Evolutionary conservation across 2,113 vertebrate species (phyloP), one percentile per base, ranked within the genome.

Genomic region (Collichthys lucidus): DNA sequence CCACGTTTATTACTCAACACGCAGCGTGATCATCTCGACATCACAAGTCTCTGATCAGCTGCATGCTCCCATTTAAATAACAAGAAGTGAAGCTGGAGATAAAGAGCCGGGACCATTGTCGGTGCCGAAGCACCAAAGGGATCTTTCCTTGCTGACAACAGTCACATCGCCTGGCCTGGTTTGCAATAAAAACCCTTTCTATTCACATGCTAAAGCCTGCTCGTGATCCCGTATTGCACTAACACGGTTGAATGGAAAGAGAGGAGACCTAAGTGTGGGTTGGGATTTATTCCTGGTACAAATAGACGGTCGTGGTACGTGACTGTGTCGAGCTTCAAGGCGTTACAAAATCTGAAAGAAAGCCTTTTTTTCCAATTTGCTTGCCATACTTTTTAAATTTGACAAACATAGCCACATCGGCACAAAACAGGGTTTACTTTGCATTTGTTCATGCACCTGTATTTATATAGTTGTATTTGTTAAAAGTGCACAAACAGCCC

Each of bases 1-100:
- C 40, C 68, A 50, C 62, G 59, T 85, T 77, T 73, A 86, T 89
- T 85, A 80, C 77, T 84, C 80, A 79, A 86, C 59, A 62, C 69
- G 22, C 66, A 77, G 57, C 44, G 31, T 42, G 67, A 62, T 79
- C 77, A 52, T 50, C 35, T n/a, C n/a, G 4, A 63, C 70, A 75
- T 78, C 74, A 77, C 61, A 77, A 4, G 53, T 60, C 61, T 77
- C 59, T 83, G 77, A 85, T 83, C 73, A 84, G 77, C 77, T 31
- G 44, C 60, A 59, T 2, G 1, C 17, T 9, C 24, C 31, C 12
- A 42, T 68, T 72, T 74, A 76, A 65, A 79, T 59, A 77, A 77
- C 9, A 72, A 42, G 31, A 20, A 61, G 49, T 0, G 0, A 15
- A 77, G 74, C 22, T 29, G 14, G 49, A 68, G 59, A 85, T 55